Conservation (phyloP, 1,140 invertebrate genomes). For the Lucilia sericata region DNA sequence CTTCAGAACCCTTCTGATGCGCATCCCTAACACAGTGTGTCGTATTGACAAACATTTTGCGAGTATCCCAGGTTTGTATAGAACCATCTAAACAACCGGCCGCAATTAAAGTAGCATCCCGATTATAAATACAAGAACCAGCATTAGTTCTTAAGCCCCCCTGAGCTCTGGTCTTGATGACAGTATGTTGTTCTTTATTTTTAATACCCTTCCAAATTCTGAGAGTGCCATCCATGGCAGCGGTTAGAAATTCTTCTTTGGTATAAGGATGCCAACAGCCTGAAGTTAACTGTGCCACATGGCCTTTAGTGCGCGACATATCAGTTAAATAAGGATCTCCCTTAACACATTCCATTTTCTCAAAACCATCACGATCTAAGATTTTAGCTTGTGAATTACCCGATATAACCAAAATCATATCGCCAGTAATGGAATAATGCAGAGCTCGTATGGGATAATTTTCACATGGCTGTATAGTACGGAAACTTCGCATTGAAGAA, state of each 20-base stretch:
- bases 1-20: slow-evolving; percentile 85
- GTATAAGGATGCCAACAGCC: slow-evolving; percentile 95
- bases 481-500: slow-evolving; percentile 87
- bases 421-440: slow-evolving; percentile 94
- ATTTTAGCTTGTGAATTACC: slow-evolving; percentile 94
- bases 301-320: slow-evolving; percentile 95
- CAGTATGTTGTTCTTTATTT: slow-evolving; percentile 78
- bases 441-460: slow-evolving; percentile 93
- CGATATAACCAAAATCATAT: slow-evolving; percentile 93
- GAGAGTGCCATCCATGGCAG: slow-evolving; percentile 91
- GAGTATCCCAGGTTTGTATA: slow-evolving; percentile 97
- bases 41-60: slow-evolving; percentile 86
- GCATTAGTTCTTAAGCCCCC: slow-evolving; percentile 92
- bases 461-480: slow-evolving; percentile 93
- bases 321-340: slow-evolving; percentile 97
- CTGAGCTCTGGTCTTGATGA: slow-evolving; percentile 91
- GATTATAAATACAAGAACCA: slow-evolving; percentile 84
- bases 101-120: slow-evolving; percentile 90
- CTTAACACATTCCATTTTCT: slow-evolving; percentile 95
- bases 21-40: slow-evolving; percentile 81
- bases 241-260: slow-evolving; percentile 94
- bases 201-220: slow-evolving; percentile 89
- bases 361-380: slow-evolving; percentile 95
- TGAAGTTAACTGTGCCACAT: slow-evolving; percentile 90
- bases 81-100: slow-evolving; percentile 96